Evolutionary conservation across 2,797 vertebrate genomes (phyloP), one percentile per base, ranked within the genome.

Genomic region (Ficedula albicollis): DNA sequence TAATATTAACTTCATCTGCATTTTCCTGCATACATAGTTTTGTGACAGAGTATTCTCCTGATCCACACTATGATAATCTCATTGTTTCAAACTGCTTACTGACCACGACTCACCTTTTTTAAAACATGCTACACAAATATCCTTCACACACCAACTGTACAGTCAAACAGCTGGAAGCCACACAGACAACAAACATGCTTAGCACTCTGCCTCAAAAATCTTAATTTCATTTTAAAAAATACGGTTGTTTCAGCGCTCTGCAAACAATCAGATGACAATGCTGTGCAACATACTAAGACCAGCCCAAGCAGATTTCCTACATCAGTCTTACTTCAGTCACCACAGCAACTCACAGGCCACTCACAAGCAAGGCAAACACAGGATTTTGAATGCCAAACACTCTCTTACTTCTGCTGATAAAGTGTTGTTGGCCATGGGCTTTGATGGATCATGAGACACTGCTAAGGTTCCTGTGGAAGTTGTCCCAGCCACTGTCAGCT

Each of bases 391-490:
- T 6, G 3, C 41, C 26, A 46, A 60, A 68, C 25, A 23, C 49
- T 95, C 87, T 80, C 97, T 97, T 98, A 99, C 99, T 98, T 99
- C 99, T 79, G 98, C 97, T 85, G 98, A 92, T 84, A 95, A 91
- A 83, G 97, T 84, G 85, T 97, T 98, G 76, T 97, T 97, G 69
- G 97, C 91, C 78, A 98, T 96, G 27, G 98, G 98, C 96, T 99
- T 99, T 96, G 97, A 97, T 55, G 98, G 98, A 94, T 98, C 98
- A 58, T 99, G 98, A 9, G 99, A 98, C 80, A 98, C 98, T 85
- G 98, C 97, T 92, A 98, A 96, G 38, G 98, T 96, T 97, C 98
- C 98, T 15, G 98, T 96, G 82, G 98, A 98, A 48, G 97, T 94
- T 55, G 98, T 98, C 84, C 98, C 98, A 90, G 98, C 97, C 89